A percentile compares a stretch with the other conserved stretches of the same genome.
These are phyloP conservation scores for Platichthys flesus DNA, from an alignment of 2,113 vertebrate species.

Conservation along the genomic window DNA sequence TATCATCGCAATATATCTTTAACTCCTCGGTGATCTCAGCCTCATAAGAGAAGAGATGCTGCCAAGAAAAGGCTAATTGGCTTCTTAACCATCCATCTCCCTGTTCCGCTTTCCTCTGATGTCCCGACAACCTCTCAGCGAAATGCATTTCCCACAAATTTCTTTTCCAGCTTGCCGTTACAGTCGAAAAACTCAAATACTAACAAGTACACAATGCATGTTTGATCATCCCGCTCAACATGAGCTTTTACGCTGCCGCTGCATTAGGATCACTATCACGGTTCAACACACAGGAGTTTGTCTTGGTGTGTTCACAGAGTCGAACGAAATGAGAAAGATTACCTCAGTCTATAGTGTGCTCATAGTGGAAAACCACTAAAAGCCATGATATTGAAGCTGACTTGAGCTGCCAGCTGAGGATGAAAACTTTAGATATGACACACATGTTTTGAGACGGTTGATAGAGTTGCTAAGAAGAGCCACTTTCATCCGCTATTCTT, in stretches of 20 bases:
- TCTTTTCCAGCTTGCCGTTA: neutral
- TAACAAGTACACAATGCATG: no score
- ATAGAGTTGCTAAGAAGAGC: slow-evolving; percentile 9
- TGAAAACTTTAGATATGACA: slow-evolving; percentile 6
- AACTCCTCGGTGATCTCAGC: slow-evolving; percentile 32
- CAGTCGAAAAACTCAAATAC: no score
- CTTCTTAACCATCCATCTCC: neutral
- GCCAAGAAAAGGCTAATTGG: neutral
- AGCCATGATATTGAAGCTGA: neutral
- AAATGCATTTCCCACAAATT: neutral
- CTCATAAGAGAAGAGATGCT: neutral
- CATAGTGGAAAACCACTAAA: neutral
- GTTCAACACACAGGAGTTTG: neutral
- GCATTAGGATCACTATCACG: neutral
- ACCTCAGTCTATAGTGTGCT: neutral
- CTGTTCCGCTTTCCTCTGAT: neutral
- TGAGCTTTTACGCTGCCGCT: neutral
- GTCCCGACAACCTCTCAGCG: no score
- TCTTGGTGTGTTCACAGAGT: neutral
- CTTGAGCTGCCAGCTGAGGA: neutral
- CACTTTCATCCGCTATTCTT: neutral
- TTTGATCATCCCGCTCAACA: neutral
- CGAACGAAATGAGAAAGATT: neutral
- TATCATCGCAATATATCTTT: neutral
- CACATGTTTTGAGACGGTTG: slow-evolving; percentile 2